Evolutionary conservation across 1,140 invertebrate species (phyloP), one percentile per base, ranked within the genome.

Genomic region (Drosophila parabipectinata): DNA sequence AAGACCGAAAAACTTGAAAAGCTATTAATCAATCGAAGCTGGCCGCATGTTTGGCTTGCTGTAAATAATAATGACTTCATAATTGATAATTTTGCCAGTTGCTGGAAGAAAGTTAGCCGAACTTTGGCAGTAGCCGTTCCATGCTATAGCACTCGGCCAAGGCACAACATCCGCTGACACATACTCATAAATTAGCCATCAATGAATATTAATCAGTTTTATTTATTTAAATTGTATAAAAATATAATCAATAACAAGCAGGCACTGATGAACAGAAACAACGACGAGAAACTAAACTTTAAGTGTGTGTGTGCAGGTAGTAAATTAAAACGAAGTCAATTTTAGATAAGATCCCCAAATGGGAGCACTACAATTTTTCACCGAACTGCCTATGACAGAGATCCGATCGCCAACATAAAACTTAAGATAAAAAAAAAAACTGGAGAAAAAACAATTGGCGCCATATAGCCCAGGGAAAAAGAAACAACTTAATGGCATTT

Each of bases 61-160:
- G 83, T 83, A 88, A 88, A 87, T 88, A 81, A 77, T 87, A 87
- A 87, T 87, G 82, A 87, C 75, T 83, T 87, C 82, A 87, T 88
- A 87, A 87, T 88, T 87, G 79, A 88, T 69, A 88, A 87, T 87
- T 87, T 76, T 76, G 45, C 55, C 44, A 59, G 55, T 79, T 84
- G 80, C 75, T 62, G 56, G 72, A 69, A 60, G 55, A 69, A 71
- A 71, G 72, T 75, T 69, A 57, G 63, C 34, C 63, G 18, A 68
- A 39, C 37, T 39, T 51, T 21, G 34, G 59, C 53, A 26, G 71
- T 57, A 74, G 60, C 59, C 12, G 10, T 37, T 10, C 60, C 30
- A 26, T 8, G 57, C 34, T 26, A 50, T 50, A n/a, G 50, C 63
- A 47, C 61, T 21, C 21, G 18, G 28, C 18, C 47, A 34, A 54